Percentiles rank a stretch among this genome's conserved stretches.
These are phyloP conservation scores for Watsonalla binaria DNA, from an alignment of 2,888 invertebrate genomes.

Conservation along the genomic window DNA sequence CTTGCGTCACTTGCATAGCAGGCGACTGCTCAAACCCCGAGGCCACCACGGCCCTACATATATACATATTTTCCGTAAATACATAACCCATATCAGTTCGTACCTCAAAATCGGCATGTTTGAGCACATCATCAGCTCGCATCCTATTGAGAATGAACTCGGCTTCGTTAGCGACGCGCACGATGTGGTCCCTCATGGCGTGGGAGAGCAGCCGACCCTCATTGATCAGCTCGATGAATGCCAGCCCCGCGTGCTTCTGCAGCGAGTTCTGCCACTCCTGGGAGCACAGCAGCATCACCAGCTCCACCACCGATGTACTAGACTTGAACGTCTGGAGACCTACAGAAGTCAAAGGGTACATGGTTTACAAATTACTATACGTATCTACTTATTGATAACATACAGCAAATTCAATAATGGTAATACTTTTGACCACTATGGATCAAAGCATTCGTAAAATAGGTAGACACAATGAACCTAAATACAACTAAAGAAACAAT, in stretches of 20 bases:
- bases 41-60: no score
- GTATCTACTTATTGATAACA: neutral
- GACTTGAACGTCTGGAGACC: conserved; percentile 98
- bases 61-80: no score
- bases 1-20: no score
- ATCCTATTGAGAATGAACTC: conserved; percentile 99
- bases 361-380: neutral
- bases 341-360: conserved; percentile 39
- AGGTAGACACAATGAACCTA: no score
- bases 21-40: no score
- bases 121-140: conserved; percentile 99
- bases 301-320: conserved; percentile 97
- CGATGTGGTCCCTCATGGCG: conserved; percentile 99
- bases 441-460: no score
- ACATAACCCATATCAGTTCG: no score
- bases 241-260: conserved; percentile 99
- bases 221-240: conserved; percentile 99
- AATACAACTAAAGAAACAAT: no score
- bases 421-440: neutral
- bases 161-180: conserved; percentile 99
- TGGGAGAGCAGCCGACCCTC: conserved; percentile 98
- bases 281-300: conserved; percentile 99
- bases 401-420: neutral
- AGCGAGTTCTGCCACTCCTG: conserved; percentile 99
- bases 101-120: conserved; percentile 97